Conservation (phyloP, 2,888 invertebrate species). For the Tethea ocularis region DNA sequence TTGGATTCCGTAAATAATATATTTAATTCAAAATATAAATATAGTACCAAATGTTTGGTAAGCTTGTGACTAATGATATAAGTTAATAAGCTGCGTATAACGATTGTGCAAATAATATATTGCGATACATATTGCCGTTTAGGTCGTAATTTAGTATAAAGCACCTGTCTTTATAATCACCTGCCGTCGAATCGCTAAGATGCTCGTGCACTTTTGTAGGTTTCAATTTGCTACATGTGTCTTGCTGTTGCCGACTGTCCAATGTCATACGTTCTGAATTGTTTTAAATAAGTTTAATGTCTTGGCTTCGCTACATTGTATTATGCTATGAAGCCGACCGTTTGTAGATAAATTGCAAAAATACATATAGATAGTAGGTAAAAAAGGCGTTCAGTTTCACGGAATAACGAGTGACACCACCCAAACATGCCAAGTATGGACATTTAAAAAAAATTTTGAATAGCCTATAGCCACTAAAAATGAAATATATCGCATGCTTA, state of each 20-base stretch:
- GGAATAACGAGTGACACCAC: too few species aligned
- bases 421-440: too few species aligned
- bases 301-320: too few species aligned
- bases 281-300: too few species aligned
- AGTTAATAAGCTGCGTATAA: constrained; percentile 23
- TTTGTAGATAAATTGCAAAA: too few species aligned
- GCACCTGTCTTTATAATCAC: constrained; percentile 75
- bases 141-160: constrained; percentile 59
- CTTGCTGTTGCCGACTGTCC: background rate
- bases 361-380: too few species aligned
- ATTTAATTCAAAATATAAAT: background rate
- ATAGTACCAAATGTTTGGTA: background rate
- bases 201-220: constrained; percentile 12
- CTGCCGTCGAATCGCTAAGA: constrained; percentile 63
- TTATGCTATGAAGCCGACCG: too few species aligned
- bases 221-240: constrained; percentile 5
- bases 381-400: too few species aligned
- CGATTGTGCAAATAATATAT: constrained; percentile 26
- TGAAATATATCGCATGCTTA: too few species aligned
- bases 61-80: background rate
- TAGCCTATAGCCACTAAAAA: too few species aligned
- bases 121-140: constrained; percentile 43
- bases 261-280: background rate
- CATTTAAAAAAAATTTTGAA: too few species aligned
- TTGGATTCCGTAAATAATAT: too few species aligned